Base-by-base conservation (phyloP, 2,113 vertebrate species). In the Campylorhamphus procurvoides region DNA sequence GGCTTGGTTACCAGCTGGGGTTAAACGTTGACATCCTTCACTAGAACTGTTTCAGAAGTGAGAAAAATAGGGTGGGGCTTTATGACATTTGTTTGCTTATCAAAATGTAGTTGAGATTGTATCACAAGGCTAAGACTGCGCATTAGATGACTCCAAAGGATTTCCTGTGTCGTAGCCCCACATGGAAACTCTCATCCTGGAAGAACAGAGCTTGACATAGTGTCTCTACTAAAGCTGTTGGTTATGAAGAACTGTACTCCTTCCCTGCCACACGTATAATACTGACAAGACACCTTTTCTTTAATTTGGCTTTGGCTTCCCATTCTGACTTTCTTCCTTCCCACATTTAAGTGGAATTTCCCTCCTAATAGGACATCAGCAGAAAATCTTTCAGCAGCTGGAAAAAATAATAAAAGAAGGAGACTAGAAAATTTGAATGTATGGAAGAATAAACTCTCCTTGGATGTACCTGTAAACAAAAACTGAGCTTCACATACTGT, bases 381-480 rank as follows among this genome's bases (percentile, higher is more conserved):
- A 90, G 66, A 96, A 96, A 94, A 84, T 50, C 23, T 78, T 31
- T 85, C 58, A 89, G 33, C 77, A 94, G 53, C 42, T 90, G 74
- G 49, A 90, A 94, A 81, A 88, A 58, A 56, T 44, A 91, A 67
- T 50, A 66, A 83, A 56, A 81, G 53, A 58, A 79, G 10, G 75
- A 25, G 10, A 63, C 63, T 50, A 88, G 42, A 52, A 72, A 64
- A 88, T 87, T 29, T 80, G 33, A 76, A 89, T 66, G 10, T 60
- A 75, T 93, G 84, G 78, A 96, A 94, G 60, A 83, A 86, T 63
- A 88, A 87, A 53, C 40, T 82, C 37, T 69, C 37, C 71, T 44
- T 58, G 25, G 63, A 40, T 56, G 50, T 79, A 44, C 60, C 53
- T 27, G 10, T 44, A 59, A 68, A 69, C 18, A 88, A 92, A 80